A percentile compares a stretch with the other conserved stretches of the same genome.
Conservation (phyloP, 2,113 vertebrate species). For the Psophia crepitans region DNA sequence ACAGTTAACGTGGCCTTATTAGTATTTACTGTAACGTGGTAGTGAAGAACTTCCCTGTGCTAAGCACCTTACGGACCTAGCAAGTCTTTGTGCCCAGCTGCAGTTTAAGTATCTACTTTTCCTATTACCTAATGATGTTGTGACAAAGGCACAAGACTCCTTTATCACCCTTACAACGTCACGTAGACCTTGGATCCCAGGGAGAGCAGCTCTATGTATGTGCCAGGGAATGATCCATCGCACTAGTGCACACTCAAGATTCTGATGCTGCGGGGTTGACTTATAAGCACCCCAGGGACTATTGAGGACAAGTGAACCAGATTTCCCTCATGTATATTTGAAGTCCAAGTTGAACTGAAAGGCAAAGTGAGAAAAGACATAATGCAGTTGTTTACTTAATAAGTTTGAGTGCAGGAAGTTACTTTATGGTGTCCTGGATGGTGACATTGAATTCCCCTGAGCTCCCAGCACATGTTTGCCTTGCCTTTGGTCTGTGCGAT, state of each 20-base stretch:
- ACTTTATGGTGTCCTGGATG: neutral
- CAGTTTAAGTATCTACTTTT: neutral
- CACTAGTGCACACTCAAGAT: neutral
- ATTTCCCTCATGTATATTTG: neutral
- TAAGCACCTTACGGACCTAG: neutral
- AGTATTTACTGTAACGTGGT: neutral
- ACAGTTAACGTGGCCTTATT: neutral
- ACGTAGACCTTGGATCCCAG: neutral
- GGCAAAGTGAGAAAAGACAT: neutral
- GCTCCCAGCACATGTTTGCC: neutral
- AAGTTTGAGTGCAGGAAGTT: neutral
- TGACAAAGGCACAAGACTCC: neutral
- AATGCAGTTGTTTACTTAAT: neutral
- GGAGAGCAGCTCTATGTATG: neutral
- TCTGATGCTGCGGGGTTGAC: neutral
- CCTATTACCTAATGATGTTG: neutral
- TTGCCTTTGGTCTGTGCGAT: neutral
- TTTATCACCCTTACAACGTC: neutral
- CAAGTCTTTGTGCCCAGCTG: neutral
- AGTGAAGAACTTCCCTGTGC: neutral
- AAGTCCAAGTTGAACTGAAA: slow-evolving; percentile 3
- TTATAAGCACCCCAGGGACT: neutral
- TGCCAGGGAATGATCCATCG: neutral
- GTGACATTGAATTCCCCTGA: slow-evolving; percentile 5
- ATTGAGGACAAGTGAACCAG: neutral